phyloP scores from a whole-genome alignment of 2,888 invertebrate genomes.

The Pammene aurita region DNA sequence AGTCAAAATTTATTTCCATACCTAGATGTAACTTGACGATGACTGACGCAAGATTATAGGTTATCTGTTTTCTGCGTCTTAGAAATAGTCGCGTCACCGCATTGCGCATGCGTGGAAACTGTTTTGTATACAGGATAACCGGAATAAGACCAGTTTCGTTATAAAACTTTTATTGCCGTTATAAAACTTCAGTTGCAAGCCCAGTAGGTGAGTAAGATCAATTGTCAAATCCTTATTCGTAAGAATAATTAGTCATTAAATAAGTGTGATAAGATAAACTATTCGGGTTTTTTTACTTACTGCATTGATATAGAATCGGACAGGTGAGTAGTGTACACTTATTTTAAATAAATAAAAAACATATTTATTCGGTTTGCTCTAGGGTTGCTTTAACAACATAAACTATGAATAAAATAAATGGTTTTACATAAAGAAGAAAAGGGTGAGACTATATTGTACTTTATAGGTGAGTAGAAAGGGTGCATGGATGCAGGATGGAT shows the following conservation, averaged over 20 bases:
- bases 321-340: not conserved
- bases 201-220: not conserved
- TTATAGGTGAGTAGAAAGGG: too few species aligned
- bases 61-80: conserved; percentile 13
- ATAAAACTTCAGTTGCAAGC: not conserved
- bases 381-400: too few species aligned
- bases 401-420: too few species aligned
- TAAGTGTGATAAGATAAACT: conserved; percentile 4
- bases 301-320: not conserved
- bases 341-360: too few species aligned
- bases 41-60: not conserved
- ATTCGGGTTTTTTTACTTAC: not conserved
- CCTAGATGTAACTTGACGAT: not conserved
- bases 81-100: conserved; percentile 1
- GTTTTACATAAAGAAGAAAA: too few species aligned
- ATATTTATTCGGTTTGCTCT: too few species aligned
- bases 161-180: not conserved
- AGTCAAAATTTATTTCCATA: not conserved
- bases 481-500: too few species aligned
- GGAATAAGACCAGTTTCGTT: not conserved
- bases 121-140: not conserved
- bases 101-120: conserved; percentile 10
- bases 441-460: too few species aligned
- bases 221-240: not conserved
- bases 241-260: not conserved